These are phyloP conservation scores for Diarsia mendica DNA, from an alignment of 2,888 invertebrate species.

Conservation along the genomic window DNA sequence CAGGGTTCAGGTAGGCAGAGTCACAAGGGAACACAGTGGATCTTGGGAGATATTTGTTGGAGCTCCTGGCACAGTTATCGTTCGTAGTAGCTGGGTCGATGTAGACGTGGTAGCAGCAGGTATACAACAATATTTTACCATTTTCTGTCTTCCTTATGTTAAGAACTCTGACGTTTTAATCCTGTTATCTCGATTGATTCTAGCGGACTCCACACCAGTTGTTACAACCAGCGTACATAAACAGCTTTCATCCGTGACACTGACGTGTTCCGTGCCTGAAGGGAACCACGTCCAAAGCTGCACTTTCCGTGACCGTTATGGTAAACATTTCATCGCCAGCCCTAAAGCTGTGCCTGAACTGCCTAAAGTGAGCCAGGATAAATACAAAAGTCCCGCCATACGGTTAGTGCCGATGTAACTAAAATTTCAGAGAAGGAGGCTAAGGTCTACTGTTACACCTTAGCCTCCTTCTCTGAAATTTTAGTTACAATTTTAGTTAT, in stretches of 20 bases:
- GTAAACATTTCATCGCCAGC: constrained; percentile 74
- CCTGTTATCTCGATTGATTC: constrained; percentile 21
- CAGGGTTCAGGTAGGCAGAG: constrained; percentile 72
- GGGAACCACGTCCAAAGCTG: constrained; percentile 70
- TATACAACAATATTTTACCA: neutral
- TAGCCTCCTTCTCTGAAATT: too few species aligned
- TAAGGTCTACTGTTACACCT: too few species aligned
- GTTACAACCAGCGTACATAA: constrained; percentile 71
- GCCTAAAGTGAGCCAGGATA: constrained; percentile 76
- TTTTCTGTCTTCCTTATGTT: neutral
- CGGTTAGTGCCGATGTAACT: constrained; percentile 66
- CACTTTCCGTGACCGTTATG: constrained; percentile 80
- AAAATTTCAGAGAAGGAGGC: neutral
- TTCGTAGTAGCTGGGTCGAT: constrained; percentile 65
- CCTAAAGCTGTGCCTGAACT: too few species aligned
- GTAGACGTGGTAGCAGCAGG: constrained; percentile 66
- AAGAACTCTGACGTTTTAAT: neutral
- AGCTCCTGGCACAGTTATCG: constrained; percentile 71
- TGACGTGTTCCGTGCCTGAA: constrained; percentile 75
- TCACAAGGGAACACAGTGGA: constrained; percentile 72
- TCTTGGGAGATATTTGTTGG: constrained; percentile 76
- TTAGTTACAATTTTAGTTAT: too few species aligned
- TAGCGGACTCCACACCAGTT: constrained; percentile 68
- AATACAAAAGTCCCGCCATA: constrained; percentile 67
- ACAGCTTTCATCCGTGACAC: constrained; percentile 64